A percentile compares a stretch with the other conserved stretches of the same genome.
Conservation (phyloP, 2,113 vertebrate species). For the Lepidothrix coronata region DNA sequence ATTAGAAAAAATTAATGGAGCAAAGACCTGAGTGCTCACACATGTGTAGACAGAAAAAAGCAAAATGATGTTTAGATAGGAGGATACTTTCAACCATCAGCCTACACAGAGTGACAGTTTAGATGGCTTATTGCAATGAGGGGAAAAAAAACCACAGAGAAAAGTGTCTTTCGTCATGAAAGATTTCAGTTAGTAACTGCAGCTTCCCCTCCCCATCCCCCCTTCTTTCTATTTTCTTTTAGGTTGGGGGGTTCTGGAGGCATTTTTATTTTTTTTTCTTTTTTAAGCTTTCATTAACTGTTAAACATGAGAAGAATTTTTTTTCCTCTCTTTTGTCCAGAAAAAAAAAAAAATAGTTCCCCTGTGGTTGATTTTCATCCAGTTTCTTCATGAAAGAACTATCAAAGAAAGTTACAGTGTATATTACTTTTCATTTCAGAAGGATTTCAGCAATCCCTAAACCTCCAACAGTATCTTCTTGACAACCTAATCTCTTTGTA, state of each 20-base stretch:
- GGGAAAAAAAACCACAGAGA: background rate
- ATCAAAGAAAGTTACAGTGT: constrained; percentile 39
- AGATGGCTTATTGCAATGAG: background rate
- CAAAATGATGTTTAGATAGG: background rate
- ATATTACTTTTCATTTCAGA: constrained; percentile 58
- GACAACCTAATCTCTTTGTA: constrained; percentile 59
- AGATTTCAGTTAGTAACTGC: background rate
- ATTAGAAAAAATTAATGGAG: background rate
- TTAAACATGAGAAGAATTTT: background rate
- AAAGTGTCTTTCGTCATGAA: background rate
- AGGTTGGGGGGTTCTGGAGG: background rate
- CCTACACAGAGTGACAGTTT: background rate
- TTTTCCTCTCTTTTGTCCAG: background rate
- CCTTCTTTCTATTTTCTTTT: background rate
- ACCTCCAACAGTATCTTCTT: constrained; percentile 35
- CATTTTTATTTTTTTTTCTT: background rate
- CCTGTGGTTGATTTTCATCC: constrained; percentile 18
- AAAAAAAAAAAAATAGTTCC: background rate
- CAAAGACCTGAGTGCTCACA: background rate
- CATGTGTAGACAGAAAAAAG: background rate
- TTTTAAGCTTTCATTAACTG: background rate
- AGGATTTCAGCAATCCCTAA: constrained; percentile 60
- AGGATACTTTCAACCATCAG: background rate
- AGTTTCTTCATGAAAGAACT: constrained; percentile 40
- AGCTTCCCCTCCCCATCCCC: background rate